Evolutionary conservation across 2,888 invertebrate genomes (phyloP).

Genomic region (Apomyelois bistriatella): DNA sequence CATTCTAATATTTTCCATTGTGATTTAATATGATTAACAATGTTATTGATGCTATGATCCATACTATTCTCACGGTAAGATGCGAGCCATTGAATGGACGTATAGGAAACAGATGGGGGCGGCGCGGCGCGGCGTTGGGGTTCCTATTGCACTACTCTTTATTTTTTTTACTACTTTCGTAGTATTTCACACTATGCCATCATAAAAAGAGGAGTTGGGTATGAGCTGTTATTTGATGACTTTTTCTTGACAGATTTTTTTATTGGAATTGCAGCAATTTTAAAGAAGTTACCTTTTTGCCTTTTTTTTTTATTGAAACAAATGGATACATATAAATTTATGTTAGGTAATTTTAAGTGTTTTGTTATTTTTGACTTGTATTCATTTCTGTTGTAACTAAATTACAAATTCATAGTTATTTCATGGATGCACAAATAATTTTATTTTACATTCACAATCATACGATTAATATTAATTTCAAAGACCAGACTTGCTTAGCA

Average conservation of each 20-base stretch:
- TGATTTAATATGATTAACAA: conserved; percentile 7
- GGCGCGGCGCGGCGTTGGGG: conserved; percentile 40
- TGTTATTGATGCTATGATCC: conserved; percentile 37
- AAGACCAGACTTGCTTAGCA: too few species aligned
- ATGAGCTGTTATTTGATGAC: not conserved
- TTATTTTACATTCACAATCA: too few species aligned
- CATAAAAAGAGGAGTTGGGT: conserved; percentile 27
- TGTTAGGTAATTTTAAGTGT: too few species aligned
- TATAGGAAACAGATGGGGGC: conserved; percentile 61
- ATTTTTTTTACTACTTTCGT: conserved; percentile 18
- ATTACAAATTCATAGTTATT: too few species aligned
- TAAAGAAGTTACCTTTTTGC: not conserved
- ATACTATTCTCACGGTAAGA: conserved; percentile 37
- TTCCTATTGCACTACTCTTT: conserved; percentile 38
- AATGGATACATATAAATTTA: too few species aligned
- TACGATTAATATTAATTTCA: too few species aligned
- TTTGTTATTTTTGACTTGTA: too few species aligned
- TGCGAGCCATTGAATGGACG: conserved; percentile 44
- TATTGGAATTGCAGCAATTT: not conserved
- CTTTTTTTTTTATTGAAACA: too few species aligned
- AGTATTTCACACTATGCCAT: conserved; percentile 47
- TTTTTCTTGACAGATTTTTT: not conserved
- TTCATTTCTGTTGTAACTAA: too few species aligned
- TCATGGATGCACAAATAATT: too few species aligned
- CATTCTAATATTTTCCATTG: conserved; percentile 8